Conservation (phyloP, 2,888 invertebrate species). For the Apocheima hispidaria region DNA sequence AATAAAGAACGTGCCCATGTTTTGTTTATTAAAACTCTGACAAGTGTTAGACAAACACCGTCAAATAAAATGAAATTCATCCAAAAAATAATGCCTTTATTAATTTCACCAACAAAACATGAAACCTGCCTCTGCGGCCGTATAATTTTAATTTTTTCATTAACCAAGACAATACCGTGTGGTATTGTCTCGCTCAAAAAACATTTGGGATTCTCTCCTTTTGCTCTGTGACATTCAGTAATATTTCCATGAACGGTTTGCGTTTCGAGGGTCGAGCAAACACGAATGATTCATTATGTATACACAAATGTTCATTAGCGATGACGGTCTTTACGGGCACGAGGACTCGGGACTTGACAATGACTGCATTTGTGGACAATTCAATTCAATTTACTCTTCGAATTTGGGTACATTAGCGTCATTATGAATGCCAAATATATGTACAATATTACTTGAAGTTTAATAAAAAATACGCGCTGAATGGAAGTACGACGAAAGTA, state of each 20-base stretch:
- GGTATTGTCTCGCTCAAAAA: slow-evolving; percentile 14
- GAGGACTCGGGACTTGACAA: slow-evolving; percentile 10
- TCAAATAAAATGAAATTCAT: not conserved
- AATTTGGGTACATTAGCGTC: too few relatives aligned
- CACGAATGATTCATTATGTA: slow-evolving; percentile 61
- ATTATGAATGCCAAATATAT: too few relatives aligned
- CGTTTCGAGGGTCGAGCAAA: slow-evolving; percentile 50
- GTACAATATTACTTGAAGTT: too few relatives aligned
- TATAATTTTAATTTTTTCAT: slow-evolving; percentile 28
- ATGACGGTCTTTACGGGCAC: slow-evolving; percentile 32
- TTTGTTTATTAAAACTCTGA: not conserved
- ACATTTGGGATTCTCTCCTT: slow-evolving; percentile 21
- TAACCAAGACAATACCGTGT: not conserved
- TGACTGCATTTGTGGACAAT: slow-evolving; percentile 12
- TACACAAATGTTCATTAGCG: slow-evolving; percentile 57
- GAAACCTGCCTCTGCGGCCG: not conserved
- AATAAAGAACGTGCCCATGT: too few relatives aligned
- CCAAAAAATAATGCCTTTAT: not conserved
- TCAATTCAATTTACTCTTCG: not conserved
- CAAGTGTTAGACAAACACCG: not conserved
- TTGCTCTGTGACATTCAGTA: slow-evolving; percentile 13
- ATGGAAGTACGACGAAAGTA: too few relatives aligned
- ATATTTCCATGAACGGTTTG: slow-evolving; percentile 43
- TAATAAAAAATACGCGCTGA: too few relatives aligned
- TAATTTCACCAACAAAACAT: slow-evolving; percentile 4